phyloP scores from a whole-genome alignment of 2,797 vertebrate genomes.

The Pogoniulus pusillus region DNA sequence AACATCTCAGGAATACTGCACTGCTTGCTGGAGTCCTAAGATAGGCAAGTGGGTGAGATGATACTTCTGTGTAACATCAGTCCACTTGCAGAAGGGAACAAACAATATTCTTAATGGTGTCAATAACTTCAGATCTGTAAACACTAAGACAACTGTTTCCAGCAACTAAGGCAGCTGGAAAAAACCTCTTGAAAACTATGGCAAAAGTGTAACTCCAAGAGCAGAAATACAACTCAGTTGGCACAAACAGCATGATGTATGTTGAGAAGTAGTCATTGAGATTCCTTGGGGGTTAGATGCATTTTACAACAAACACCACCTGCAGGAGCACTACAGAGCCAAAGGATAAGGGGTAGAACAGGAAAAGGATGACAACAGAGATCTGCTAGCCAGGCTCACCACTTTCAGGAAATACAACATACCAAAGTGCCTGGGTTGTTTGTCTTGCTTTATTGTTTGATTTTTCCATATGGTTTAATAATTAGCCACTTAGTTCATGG shows the following conservation, averaged over 20 bases:
- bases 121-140: slow-evolving; percentile 16
- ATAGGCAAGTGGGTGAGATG: background rate
- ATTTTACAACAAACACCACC: slow-evolving; percentile 64
- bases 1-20: slow-evolving; percentile 5
- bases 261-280: slow-evolving; percentile 10
- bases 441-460: slow-evolving; percentile 47
- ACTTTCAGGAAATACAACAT: slow-evolving; percentile 48
- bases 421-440: background rate
- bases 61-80: background rate
- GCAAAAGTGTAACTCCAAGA: slow-evolving; percentile 13
- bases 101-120: background rate
- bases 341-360: background rate
- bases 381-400: slow-evolving; percentile 9
- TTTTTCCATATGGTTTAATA: slow-evolving; percentile 45
- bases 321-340: slow-evolving; percentile 38
- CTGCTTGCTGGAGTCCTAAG: background rate
- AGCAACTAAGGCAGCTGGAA: background rate
- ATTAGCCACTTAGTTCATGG: background rate
- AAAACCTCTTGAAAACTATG: background rate
- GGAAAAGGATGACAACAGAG: slow-evolving; percentile 40
- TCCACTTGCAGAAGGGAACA: background rate
- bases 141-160: background rate
- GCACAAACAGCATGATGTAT: background rate
- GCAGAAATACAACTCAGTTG: background rate
- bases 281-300: slow-evolving; percentile 21